Evolutionary conservation across 1,140 invertebrate species (phyloP).

Genomic region (Zaprionus inermis): DNA sequence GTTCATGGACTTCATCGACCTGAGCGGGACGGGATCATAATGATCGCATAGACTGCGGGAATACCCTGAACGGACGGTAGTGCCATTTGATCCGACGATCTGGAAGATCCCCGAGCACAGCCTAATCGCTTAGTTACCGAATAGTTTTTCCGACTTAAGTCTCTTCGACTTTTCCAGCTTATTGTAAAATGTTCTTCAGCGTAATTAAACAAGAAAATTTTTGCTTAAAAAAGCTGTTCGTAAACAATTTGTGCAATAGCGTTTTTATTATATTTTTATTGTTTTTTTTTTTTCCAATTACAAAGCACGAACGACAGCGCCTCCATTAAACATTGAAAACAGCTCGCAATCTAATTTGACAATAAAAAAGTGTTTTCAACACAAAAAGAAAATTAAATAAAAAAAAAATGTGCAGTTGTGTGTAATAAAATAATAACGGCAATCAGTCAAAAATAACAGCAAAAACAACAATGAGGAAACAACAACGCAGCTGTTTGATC

Average conservation of each 20-base stretch:
- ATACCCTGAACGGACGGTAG: not conserved
- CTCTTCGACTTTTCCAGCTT: conserved; percentile 18
- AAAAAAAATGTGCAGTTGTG: conserved; percentile 48
- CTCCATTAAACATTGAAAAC: conserved; percentile 41
- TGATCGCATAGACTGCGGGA: not conserved
- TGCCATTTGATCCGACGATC: too few species aligned
- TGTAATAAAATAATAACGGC: conserved; percentile 70
- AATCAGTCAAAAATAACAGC: conserved; percentile 54
- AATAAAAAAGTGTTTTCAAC: conserved; percentile 31
- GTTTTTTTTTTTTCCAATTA: conserved; percentile 6
- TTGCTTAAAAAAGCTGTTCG: not conserved
- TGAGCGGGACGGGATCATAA: not conserved
- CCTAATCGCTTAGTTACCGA: not conserved
- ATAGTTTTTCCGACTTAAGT: not conserved
- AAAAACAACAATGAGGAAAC: conserved; percentile 52
- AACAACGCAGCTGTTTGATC: conserved; percentile 21
- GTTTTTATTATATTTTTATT: conserved; percentile 4
- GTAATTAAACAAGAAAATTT: not conserved
- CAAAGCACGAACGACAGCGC: conserved; percentile 19
- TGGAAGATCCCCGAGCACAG: not conserved
- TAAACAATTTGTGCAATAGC: conserved; percentile 41
- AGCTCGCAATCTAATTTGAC: conserved; percentile 56
- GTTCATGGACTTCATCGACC: conserved; percentile 2
- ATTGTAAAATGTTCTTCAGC: conserved; percentile 21
- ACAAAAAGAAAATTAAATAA: conserved; percentile 16